Base-by-base conservation (phyloP, 2,113 vertebrate genomes). In the Ramphastos sulfuratus region DNA sequence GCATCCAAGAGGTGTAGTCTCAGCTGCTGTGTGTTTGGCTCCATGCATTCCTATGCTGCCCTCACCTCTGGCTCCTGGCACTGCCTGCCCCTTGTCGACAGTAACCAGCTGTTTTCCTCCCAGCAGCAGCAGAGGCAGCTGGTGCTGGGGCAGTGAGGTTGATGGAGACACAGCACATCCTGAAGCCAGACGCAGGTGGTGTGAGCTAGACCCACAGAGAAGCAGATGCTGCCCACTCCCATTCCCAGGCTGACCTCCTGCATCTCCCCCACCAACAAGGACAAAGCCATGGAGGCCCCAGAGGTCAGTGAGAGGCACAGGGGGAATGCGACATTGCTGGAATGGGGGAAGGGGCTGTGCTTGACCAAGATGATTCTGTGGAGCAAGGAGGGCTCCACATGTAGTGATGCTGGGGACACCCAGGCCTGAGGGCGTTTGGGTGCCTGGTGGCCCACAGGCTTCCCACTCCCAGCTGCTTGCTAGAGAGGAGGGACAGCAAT, bases 171-270 rank as follows among this genome's bases (percentile, higher is more conserved):
- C 82, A 98, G 98, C 35, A 97, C 1, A 1, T 97, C 97, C 75
- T 85, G 93, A 81, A 98, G 44, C 69, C 64, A 82, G 79, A 97
- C 0, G 7, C 89, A 96, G 72, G 96, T 98, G 89, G 98, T 67
- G 31, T 97, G 97, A 76, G 97, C 97, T 50, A 98, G 97, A 64
- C 98, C 98, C 96, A 3, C 97, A 97, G 71, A 97, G 97, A 74
- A 98, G 98, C 77, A 98, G 97, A 83, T 94, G 97, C 69, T 78
- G 78, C 79, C 66, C 28, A 37, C 50, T 37, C 10, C 77, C 4
- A 75, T 97, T 98, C 96, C 97, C 95, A 97, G 95, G 92, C 89
- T 98, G 98, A 98, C 98, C 96, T 96, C 92, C 97, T 77, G 94
- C 98, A 98, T 98, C 93, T 98, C 87, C 78, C 96, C 97, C 2